Evolutionary conservation across 1,140 invertebrate genomes (phyloP).

Genomic region (Drosophila trapezifrons): DNA sequence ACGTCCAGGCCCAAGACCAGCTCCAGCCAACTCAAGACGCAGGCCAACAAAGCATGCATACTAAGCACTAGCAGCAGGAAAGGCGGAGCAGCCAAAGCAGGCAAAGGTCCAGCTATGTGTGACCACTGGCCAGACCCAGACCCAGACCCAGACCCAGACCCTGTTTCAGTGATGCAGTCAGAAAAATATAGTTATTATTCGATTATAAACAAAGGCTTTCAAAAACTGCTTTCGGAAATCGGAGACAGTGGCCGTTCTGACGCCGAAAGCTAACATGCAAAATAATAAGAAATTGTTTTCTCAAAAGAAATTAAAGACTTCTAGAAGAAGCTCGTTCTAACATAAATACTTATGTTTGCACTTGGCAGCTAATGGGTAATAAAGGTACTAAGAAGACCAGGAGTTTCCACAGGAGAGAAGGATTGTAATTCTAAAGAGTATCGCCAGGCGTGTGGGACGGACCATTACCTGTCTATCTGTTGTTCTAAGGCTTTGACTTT

Average conservation of each 20-base stretch:
- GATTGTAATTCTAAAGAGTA: too few relatives aligned
- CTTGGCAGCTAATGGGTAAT: too few relatives aligned
- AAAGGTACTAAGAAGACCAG: too few relatives aligned
- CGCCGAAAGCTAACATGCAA: not conserved
- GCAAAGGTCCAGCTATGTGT: slow-evolving; percentile 52
- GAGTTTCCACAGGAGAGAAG: too few relatives aligned
- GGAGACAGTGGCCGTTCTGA: not conserved
- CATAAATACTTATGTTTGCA: too few relatives aligned
- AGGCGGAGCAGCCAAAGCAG: not conserved
- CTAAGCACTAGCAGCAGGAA: slow-evolving; percentile 52
- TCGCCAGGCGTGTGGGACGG: too few relatives aligned
- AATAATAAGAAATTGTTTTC: too few relatives aligned
- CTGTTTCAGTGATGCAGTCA: slow-evolving; percentile 10
- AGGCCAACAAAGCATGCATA: slow-evolving; percentile 76
- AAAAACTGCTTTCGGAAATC: too few relatives aligned
- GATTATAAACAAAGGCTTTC: not conserved
- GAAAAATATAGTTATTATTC: not conserved
- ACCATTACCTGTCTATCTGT: too few relatives aligned
- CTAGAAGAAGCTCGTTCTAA: too few relatives aligned
- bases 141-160: slow-evolving; percentile 5
- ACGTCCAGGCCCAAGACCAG: slow-evolving; percentile 28
- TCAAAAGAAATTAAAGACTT: too few relatives aligned
- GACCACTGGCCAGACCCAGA: slow-evolving; percentile 53
- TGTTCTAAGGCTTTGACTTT: too few relatives aligned
- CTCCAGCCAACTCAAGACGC: slow-evolving; percentile 45